These are phyloP conservation scores for Hyposmocoma kahamanoa DNA, from an alignment of 1,140 invertebrate genomes.

Conservation along the genomic window DNA sequence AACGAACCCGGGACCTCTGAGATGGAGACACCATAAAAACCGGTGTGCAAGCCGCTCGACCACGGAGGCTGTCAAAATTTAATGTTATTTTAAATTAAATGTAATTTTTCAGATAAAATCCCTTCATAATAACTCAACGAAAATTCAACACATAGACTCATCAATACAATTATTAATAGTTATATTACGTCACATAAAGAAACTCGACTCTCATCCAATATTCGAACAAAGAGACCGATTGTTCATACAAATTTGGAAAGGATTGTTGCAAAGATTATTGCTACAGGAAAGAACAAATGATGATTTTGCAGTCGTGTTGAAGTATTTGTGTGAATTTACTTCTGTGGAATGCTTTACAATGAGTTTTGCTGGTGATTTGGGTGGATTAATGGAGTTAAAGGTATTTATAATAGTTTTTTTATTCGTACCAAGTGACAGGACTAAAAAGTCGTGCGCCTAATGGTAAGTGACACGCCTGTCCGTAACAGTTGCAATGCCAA, in stretches of 20 bases:
- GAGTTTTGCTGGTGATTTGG: slow-evolving; percentile 42
- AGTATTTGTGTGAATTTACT: slow-evolving; percentile 46
- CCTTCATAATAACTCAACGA: slow-evolving; percentile 33
- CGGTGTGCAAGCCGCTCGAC: too few relatives aligned
- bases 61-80: too few relatives aligned
- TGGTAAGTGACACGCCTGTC: too few relatives aligned
- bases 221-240: slow-evolving; percentile 50
- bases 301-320: slow-evolving; percentile 38
- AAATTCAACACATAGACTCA: slow-evolving; percentile 37
- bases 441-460: too few relatives aligned
- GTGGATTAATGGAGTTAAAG: slow-evolving; percentile 35
- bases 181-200: slow-evolving; percentile 45
- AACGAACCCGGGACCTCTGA: too few relatives aligned
- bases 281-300: too few relatives aligned
- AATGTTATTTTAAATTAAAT: too few relatives aligned
- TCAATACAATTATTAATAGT: slow-evolving; percentile 47
- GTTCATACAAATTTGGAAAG: slow-evolving; percentile 44
- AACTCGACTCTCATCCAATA: slow-evolving; percentile 43
- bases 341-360: slow-evolving; percentile 43
- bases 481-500: too few relatives aligned
- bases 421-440: too few relatives aligned
- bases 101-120: slow-evolving; percentile 42
- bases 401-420: too few relatives aligned
- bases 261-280: too few relatives aligned
- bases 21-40: too few relatives aligned